A percentile compares a stretch with the other conserved stretches of the same genome.
Conservation (phyloP, 2,888 invertebrate genomes). For the Drosophila tripunctata region DNA sequence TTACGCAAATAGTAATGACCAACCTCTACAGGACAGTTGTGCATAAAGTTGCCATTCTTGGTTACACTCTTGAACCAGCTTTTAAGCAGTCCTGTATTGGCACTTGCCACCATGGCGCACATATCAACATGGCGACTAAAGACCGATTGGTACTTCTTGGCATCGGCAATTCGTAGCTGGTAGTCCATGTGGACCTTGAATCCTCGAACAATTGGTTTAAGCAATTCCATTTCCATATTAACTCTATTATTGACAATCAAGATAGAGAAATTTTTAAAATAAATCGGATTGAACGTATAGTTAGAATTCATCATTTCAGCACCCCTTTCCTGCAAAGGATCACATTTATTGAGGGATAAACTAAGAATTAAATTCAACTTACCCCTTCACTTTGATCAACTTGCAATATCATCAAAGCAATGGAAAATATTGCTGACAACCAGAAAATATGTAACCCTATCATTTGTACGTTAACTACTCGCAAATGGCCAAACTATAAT, state of each 20-base stretch:
- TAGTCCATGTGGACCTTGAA: conserved; percentile 50
- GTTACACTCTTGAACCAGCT: conserved; percentile 60
- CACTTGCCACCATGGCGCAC: conserved; percentile 36
- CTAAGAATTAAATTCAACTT: no score
- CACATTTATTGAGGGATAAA: not conserved
- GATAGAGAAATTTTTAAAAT: conserved; percentile 2
- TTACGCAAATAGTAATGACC: conserved; percentile 62
- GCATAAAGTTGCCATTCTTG: conserved; percentile 62
- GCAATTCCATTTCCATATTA: conserved; percentile 6
- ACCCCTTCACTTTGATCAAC: not conserved
- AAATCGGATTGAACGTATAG: not conserved
- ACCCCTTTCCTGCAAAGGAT: not conserved
- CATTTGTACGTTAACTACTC: not conserved
- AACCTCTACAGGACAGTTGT: conserved; percentile 59
- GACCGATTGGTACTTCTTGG: conserved; percentile 57
- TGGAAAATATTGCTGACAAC: not conserved
- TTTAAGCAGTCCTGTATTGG: conserved; percentile 59
- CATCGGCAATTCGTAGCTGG: conserved; percentile 58
- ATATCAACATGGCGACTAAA: conserved; percentile 53
- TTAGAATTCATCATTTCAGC: not conserved
- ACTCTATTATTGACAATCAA: not conserved
- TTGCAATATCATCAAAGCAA: not conserved
- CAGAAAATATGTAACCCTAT: not conserved
- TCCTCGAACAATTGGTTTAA: conserved; percentile 42
- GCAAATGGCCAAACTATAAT: not conserved